Conservation (phyloP, 2,113 vertebrate species). For the Anguilla rostrata region DNA sequence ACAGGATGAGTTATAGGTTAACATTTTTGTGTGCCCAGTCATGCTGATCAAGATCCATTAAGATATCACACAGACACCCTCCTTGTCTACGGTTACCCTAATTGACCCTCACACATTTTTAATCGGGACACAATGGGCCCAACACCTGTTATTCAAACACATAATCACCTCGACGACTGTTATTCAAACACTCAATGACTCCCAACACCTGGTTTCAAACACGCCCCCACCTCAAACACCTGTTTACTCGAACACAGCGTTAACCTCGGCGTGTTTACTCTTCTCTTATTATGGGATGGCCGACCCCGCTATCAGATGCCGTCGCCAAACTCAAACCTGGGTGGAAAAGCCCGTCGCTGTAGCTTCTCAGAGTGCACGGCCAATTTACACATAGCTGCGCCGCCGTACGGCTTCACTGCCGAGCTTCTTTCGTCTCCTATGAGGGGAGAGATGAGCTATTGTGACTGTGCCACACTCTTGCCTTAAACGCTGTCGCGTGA, state of each 20-base stretch:
- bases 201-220: neutral
- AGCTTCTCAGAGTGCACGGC: neutral
- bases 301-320: neutral
- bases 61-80: conserved; percentile 33
- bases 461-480: too few species aligned
- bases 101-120: too few species aligned
- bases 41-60: conserved; percentile 61
- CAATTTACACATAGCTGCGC: neutral
- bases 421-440: too few species aligned
- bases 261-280: neutral
- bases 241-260: conserved; percentile 10
- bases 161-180: too few species aligned
- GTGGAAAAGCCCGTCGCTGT: neutral
- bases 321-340: neutral
- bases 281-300: neutral
- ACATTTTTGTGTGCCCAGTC: conserved; percentile 37
- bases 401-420: too few species aligned
- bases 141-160: too few species aligned
- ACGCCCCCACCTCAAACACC: too few species aligned
- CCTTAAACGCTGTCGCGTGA: neutral
- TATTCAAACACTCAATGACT: conserved; percentile 32
- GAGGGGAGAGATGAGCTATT: too few species aligned
- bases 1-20: neutral
- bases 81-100: too few species aligned
- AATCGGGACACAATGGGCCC: too few species aligned